Conservation (phyloP, 2,113 vertebrate genomes). For the Callospermophilus lateralis region DNA sequence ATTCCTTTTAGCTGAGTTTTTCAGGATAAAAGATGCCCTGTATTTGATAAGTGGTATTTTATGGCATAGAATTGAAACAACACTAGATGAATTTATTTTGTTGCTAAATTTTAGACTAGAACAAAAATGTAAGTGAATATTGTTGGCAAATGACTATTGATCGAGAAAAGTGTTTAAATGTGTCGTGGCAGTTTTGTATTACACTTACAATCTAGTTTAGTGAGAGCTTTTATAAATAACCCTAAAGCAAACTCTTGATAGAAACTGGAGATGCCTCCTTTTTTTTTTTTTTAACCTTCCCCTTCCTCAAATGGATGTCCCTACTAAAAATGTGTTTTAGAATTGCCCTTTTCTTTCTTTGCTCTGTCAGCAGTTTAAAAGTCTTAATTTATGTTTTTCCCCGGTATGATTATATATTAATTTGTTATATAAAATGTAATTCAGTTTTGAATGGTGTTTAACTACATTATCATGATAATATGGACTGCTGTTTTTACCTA, state of each 20-base stretch:
- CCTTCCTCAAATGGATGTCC: conserved; percentile 68
- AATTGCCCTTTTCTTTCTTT: conserved; percentile 53
- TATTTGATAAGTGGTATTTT: conserved; percentile 63
- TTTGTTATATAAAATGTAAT: background rate
- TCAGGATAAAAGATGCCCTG: conserved; percentile 20
- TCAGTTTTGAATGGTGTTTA: background rate
- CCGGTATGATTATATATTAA: background rate
- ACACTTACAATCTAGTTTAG: conserved; percentile 86
- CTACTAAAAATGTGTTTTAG: conserved; percentile 71
- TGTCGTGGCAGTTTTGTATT: conserved; percentile 86
- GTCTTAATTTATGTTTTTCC: conserved; percentile 25
- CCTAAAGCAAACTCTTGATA: conserved; percentile 85
- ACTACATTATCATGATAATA: background rate
- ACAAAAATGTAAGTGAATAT: conserved; percentile 87
- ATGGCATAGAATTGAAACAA: conserved; percentile 61
- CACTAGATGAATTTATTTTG: conserved; percentile 82
- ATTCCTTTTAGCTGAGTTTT: background rate
- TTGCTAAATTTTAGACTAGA: conserved; percentile 80
- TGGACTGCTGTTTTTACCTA: conserved; percentile 24
- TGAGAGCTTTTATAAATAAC: conserved; percentile 88
- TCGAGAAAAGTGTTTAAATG: conserved; percentile 86
- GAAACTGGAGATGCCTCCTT: conserved; percentile 73
- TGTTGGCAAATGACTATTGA: conserved; percentile 89
- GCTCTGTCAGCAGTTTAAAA: conserved; percentile 39
- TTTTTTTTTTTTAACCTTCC: background rate